Evolutionary conservation across 1,140 invertebrate species (phyloP).

Genomic region (Bombus huntii): DNA sequence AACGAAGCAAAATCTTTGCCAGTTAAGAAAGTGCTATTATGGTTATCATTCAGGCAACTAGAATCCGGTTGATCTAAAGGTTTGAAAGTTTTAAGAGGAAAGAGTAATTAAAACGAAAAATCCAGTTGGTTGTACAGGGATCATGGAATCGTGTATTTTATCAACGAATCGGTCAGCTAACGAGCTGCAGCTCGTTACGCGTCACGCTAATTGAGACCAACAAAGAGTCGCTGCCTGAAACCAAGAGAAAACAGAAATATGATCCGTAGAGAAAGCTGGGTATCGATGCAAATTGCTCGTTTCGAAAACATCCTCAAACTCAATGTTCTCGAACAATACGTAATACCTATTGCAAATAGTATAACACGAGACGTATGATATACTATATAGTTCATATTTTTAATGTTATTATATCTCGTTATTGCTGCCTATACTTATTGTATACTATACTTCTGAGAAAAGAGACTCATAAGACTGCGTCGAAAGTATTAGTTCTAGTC

Average conservation of each 20-base stretch:
- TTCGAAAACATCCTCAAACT: background rate
- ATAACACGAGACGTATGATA: background rate
- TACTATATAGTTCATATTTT: background rate
- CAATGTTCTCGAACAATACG: background rate
- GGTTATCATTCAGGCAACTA: background rate
- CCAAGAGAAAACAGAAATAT: background rate
- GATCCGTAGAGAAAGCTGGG: background rate
- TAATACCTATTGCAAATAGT: background rate
- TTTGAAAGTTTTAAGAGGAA: background rate
- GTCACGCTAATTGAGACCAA: slow-evolving; percentile 18
- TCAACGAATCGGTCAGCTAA: slow-evolving; percentile 10
- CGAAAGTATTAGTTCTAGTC: background rate
- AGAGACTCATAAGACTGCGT: background rate
- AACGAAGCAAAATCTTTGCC: background rate
- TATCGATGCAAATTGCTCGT: slow-evolving; percentile 14
- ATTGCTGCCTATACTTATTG: no score
- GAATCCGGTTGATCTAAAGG: background rate
- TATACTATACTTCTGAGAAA: background rate
- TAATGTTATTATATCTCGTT: background rate
- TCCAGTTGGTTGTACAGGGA: background rate
- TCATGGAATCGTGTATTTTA: background rate
- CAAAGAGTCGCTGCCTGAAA: background rate
- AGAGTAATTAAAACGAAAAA: background rate
- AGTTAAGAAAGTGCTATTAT: background rate
- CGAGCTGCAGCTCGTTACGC: slow-evolving; percentile 30